Percentiles rank a stretch among this genome's conserved stretches.
Conservation (phyloP, 2,888 invertebrate species). For the Tachina fera region DNA sequence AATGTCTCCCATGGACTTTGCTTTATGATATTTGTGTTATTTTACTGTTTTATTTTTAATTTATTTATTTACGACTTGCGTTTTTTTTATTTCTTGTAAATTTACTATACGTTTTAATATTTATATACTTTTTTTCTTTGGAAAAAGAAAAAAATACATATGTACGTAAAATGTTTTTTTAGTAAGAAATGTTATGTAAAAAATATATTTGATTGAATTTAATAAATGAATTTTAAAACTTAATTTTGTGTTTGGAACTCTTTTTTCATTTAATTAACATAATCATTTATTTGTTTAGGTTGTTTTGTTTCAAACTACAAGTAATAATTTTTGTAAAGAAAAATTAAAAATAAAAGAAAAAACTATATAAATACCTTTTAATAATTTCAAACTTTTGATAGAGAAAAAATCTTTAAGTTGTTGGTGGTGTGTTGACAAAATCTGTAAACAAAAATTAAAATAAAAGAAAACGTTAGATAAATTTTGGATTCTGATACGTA, state of each 20-base stretch:
- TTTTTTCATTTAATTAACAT: slow-evolving; percentile 51
- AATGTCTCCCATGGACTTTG: background rate
- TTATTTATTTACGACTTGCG: background rate
- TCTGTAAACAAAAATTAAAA: background rate
- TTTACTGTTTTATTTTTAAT: background rate
- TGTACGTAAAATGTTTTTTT: background rate
- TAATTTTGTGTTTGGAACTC: slow-evolving; percentile 4
- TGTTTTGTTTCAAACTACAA: background rate
- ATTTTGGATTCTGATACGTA: too few species aligned
- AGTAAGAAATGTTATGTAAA: slow-evolving; percentile 33
- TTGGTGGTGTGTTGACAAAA: slow-evolving; percentile 2
- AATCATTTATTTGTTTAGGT: background rate
- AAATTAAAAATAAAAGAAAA: too few species aligned
- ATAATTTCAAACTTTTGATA: background rate
- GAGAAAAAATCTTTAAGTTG: background rate
- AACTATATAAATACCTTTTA: background rate
- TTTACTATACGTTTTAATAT: background rate
- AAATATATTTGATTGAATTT: background rate
- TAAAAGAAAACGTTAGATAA: background rate
- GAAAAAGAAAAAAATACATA: too few species aligned
- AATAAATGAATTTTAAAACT: background rate
- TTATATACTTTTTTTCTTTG: background rate
- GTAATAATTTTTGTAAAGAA: background rate
- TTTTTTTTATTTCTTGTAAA: slow-evolving; percentile 2
- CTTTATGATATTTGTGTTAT: slow-evolving; percentile 19